phyloP scores from a whole-genome alignment of 2,797 vertebrate genomes.

The Hippoglossus hippoglossus region DNA sequence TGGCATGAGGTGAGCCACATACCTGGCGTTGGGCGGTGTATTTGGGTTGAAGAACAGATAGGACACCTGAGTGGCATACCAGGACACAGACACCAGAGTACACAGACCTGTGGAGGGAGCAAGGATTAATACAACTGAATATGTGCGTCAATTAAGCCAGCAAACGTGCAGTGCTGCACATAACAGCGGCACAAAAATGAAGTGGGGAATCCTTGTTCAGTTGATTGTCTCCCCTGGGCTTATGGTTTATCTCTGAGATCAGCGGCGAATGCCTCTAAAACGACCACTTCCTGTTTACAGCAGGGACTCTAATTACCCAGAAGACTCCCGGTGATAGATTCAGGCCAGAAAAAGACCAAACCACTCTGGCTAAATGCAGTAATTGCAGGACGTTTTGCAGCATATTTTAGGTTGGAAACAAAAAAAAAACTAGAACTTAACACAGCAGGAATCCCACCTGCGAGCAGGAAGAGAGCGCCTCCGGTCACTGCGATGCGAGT shows the following conservation, averaged over 20 bases:
- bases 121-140: neutral
- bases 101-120: constrained; percentile 86
- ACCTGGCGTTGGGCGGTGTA: constrained; percentile 93
- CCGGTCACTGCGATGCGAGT: constrained; percentile 92
- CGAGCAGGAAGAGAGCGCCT: constrained; percentile 91
- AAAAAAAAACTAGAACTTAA: neutral
- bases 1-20: constrained; percentile 33
- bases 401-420: neutral
- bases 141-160: neutral
- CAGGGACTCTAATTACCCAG: constrained; percentile 54
- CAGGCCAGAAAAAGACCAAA: constrained; percentile 39
- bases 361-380: constrained; percentile 16
- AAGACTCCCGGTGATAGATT: constrained; percentile 36
- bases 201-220: constrained; percentile 8
- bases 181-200: constrained; percentile 11
- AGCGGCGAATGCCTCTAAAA: constrained; percentile 56
- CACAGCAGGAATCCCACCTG: constrained; percentile 81
- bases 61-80: constrained; percentile 95
- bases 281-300: constrained; percentile 78
- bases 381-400: neutral
- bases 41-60: constrained; percentile 96
- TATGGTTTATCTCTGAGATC: constrained; percentile 55
- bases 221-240: constrained; percentile 31
- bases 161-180: constrained; percentile 1
- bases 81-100: constrained; percentile 92